phyloP scores from a whole-genome alignment of 2,113 vertebrate species.

The Microtus richardsoni region DNA sequence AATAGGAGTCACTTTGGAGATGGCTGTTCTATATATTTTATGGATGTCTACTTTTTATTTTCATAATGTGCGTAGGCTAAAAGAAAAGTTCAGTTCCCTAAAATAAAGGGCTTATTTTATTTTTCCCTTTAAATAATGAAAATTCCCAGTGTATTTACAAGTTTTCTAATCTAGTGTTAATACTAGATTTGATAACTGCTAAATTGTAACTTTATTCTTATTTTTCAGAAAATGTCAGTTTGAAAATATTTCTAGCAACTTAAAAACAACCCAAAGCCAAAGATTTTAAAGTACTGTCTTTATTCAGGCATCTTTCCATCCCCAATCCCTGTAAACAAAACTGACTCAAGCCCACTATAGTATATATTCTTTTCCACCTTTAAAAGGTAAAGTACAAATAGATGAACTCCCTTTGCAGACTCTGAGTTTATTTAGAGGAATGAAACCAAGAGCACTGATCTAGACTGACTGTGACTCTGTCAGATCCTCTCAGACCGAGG shows the following conservation, averaged over 20 bases:
- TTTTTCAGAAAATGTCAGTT: slow-evolving; percentile 46
- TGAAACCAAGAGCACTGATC: neutral
- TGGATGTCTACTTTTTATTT: neutral
- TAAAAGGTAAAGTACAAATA: neutral
- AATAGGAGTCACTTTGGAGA: neutral
- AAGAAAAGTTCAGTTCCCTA: neutral
- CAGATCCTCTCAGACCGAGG: neutral
- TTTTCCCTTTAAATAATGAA: slow-evolving; percentile 23
- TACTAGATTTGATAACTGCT: neutral
- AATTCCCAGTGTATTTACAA: slow-evolving; percentile 7
- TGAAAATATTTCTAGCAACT: slow-evolving; percentile 47
- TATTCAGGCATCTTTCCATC: neutral
- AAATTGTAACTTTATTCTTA: slow-evolving; percentile 34
- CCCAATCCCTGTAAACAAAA: neutral
- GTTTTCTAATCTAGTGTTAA: slow-evolving; percentile 8
- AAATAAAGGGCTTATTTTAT: neutral
- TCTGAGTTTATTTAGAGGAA: neutral
- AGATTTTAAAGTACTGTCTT: neutral
- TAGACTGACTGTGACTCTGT: neutral
- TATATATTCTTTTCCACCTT: neutral
- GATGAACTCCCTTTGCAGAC: neutral
- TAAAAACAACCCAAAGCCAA: slow-evolving; percentile 31
- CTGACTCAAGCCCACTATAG: neutral
- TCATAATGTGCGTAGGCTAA: neutral
- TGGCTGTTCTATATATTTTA: neutral